Evolutionary conservation across 2,888 invertebrate species (phyloP).

Genomic region (Mystacides longicornis): DNA sequence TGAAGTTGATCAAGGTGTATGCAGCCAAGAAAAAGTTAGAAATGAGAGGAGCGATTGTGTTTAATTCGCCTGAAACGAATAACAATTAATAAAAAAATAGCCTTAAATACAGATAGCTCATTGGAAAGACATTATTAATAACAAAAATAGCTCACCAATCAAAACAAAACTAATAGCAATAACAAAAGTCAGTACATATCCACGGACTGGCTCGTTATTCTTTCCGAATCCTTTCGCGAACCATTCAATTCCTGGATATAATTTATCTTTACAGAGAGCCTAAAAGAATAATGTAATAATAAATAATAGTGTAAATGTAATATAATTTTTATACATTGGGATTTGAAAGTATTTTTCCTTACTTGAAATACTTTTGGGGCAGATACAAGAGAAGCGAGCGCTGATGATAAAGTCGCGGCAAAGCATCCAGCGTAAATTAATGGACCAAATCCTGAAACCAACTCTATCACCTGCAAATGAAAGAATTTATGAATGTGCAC

Average conservation of each 20-base stretch:
- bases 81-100: background rate
- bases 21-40: conserved; percentile 93
- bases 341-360: conserved; percentile 3
- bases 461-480: conserved; percentile 62
- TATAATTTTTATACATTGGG: background rate
- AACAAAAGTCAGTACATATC: conserved; percentile 86
- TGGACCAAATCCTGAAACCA: conserved; percentile 81
- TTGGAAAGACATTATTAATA: background rate
- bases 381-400: conserved; percentile 90
- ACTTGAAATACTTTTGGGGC: conserved; percentile 90
- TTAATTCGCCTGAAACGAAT: conserved; percentile 68
- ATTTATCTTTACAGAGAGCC: conserved; percentile 88
- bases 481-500: background rate
- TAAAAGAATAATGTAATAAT: conserved; percentile 32
- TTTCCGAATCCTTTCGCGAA: conserved; percentile 83
- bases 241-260: conserved; percentile 86
- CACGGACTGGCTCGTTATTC: conserved; percentile 78
- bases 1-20: conserved; percentile 89
- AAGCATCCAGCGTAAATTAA: conserved; percentile 95
- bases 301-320: background rate
- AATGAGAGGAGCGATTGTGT: conserved; percentile 84
- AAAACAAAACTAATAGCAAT: conserved; percentile 80
- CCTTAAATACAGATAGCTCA: background rate
- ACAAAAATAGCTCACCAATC: conserved; percentile 59
- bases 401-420: conserved; percentile 94